Conservation (phyloP, 2,797 vertebrate genomes). For the Apogon hyalosoma region DNA sequence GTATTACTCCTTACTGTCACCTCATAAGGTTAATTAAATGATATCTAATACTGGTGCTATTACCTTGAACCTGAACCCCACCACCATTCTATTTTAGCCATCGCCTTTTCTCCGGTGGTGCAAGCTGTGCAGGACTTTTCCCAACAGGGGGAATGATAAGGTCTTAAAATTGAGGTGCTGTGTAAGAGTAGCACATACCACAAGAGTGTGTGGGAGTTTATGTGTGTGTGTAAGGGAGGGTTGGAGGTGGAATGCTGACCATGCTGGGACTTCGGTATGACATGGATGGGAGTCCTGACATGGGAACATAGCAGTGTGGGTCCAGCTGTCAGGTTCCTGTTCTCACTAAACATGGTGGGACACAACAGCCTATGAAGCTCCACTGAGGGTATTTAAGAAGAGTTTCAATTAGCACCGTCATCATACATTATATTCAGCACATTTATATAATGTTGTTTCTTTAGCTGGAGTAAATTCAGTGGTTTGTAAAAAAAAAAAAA, state of each 20-base stretch:
- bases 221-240: slow-evolving; percentile 36
- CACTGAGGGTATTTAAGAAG: slow-evolving; percentile 46
- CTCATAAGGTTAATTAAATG: slow-evolving; percentile 15
- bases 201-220: slow-evolving; percentile 22
- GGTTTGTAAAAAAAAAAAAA: neutral
- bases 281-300: slow-evolving; percentile 62
- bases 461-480: neutral
- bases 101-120: neutral
- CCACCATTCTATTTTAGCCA: slow-evolving; percentile 34
- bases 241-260: slow-evolving; percentile 63
- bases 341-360: slow-evolving; percentile 37
- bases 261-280: slow-evolving; percentile 63
- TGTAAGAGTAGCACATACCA: slow-evolving; percentile 45
- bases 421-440: slow-evolving; percentile 22
- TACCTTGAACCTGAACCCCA: slow-evolving; percentile 26
- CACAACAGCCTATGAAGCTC: slow-evolving; percentile 29
- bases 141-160: slow-evolving; percentile 23
- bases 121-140: slow-evolving; percentile 36
- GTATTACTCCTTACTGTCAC: slow-evolving; percentile 10
- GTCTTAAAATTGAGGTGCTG: slow-evolving; percentile 49
- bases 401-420: slow-evolving; percentile 52
- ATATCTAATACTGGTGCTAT: slow-evolving; percentile 1
- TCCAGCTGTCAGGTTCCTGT: slow-evolving; percentile 57
- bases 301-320: slow-evolving; percentile 65
- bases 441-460: neutral